phyloP scores from a whole-genome alignment of 2,888 invertebrate genomes.

The Fragum whitleyi region DNA sequence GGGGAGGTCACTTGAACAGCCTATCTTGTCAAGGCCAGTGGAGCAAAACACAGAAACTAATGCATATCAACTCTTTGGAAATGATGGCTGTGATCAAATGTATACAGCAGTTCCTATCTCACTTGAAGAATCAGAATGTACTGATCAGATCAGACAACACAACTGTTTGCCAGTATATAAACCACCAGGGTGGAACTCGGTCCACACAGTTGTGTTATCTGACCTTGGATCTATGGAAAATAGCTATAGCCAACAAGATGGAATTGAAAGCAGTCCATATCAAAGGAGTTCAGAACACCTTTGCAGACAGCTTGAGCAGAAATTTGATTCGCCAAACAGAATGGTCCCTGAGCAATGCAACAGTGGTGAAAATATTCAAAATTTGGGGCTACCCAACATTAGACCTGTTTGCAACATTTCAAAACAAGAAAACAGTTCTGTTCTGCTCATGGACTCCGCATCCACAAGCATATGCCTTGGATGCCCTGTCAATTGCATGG shows the following conservation, averaged over 20 bases:
- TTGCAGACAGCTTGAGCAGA: slow-evolving; percentile 50
- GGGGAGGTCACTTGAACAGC: no score
- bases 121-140: slow-evolving; percentile 32
- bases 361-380: slow-evolving; percentile 38
- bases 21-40: no score
- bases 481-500: slow-evolving; percentile 58
- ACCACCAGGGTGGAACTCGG: slow-evolving; percentile 41
- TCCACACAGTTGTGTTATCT: slow-evolving; percentile 37
- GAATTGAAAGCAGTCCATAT: slow-evolving; percentile 54
- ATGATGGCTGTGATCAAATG: slow-evolving; percentile 40
- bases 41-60: slow-evolving; percentile 36
- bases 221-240: slow-evolving; percentile 44
- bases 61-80: slow-evolving; percentile 51
- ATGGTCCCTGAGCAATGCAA: slow-evolving; percentile 47
- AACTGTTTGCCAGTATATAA: slow-evolving; percentile 43
- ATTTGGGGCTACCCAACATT: slow-evolving; percentile 39
- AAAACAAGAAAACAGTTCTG: slow-evolving; percentile 50
- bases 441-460: slow-evolving; percentile 42
- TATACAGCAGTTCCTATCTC: slow-evolving; percentile 29
- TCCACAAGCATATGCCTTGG: slow-evolving; percentile 46
- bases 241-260: slow-evolving; percentile 45
- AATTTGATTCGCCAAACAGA: slow-evolving; percentile 39
- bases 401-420: slow-evolving; percentile 44
- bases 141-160: slow-evolving; percentile 49
- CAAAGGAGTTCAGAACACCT: slow-evolving; percentile 43